Conservation (phyloP, 2,113 vertebrate genomes). For the Chinchilla lanigera region DNA sequence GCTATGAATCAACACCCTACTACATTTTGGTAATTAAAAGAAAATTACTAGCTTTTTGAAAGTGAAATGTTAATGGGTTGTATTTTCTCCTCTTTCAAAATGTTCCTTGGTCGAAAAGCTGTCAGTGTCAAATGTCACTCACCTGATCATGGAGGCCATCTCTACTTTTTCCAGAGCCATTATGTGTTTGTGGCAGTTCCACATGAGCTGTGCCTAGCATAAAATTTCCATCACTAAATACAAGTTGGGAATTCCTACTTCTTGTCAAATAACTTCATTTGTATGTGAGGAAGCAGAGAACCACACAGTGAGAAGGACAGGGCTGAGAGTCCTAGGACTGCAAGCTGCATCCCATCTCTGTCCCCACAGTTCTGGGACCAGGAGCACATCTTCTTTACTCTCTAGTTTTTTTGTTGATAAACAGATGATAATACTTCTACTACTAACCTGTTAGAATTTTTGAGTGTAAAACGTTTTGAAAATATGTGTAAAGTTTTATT, state of each 20-base stretch:
- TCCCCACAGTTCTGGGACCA: neutral
- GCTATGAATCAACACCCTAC: neutral
- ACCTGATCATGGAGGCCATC: neutral
- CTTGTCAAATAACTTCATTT: constrained; percentile 17
- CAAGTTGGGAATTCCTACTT: neutral
- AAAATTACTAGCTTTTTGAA: neutral
- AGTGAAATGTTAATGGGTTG: neutral
- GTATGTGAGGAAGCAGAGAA: neutral
- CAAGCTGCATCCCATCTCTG: neutral
- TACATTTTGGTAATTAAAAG: constrained; percentile 8
- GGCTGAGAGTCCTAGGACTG: neutral
- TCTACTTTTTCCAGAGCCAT: neutral
- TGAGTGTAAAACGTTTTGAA: constrained; percentile 23
- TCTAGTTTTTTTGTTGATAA: neutral
- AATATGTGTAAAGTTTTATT: constrained; percentile 36
- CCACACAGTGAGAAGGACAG: neutral
- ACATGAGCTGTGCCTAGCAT: neutral
- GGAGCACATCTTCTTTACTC: neutral
- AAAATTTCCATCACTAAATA: neutral
- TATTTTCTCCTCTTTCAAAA: constrained; percentile 19
- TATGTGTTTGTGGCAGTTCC: neutral
- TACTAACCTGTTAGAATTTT: constrained; percentile 7
- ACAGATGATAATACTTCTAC: neutral
- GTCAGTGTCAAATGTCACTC: neutral
- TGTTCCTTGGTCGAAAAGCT: constrained; percentile 10